Base-by-base conservation (phyloP, 2,113 vertebrate genomes). In the Haplotaxodon microlepis region DNA sequence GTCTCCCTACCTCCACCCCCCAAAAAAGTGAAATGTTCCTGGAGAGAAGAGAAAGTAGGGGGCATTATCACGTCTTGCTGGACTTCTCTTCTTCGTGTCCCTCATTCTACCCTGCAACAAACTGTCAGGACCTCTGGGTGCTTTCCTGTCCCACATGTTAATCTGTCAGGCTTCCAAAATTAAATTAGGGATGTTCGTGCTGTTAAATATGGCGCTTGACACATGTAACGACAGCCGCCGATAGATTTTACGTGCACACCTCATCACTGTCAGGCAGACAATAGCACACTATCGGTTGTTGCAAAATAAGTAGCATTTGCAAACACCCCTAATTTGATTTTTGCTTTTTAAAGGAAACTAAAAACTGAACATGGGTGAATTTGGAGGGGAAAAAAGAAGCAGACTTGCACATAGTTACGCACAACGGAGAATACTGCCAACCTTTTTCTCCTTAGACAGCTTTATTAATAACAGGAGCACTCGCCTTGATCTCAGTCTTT, bases 61-160 rank as follows among this genome's bases (percentile, higher is more conserved):
- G 84, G 83, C 69, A 51, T 79, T 76, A 84, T 91, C 69, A 51
- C 24, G 56, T 40, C 76, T 29, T 36, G 5, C 71, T 79, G 81
- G 89, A 80, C 89, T 81, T 50, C 38, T 59, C 81, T 3, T 54
- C 85, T 84, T 61, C 21, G 56, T 57, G 84, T 61, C 82, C 83
- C 87, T 92, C 57, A 8, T 81, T 38, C 66, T 51, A 76, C 86
- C 86, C 84, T 24, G 66, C 51, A 76, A 87, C 80, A 83, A 87
- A 54, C 50, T 40, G 29, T 73, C 73, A 83, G n/a, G 54, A 81
- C 81, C 50, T 56, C 12, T 10, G 8, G 90, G 91, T 93, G 90
- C 87, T 94, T 95, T 94, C 84, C 91, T 89, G 91, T 93, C 88
- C 82, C 82, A 8, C 86, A 42, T 84, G 13, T 71, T 66, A 21